These are phyloP conservation scores for Echinometra lucunter DNA, from an alignment of 53 echinoderm and acorn worm genomes.

Conservation along the genomic window DNA sequence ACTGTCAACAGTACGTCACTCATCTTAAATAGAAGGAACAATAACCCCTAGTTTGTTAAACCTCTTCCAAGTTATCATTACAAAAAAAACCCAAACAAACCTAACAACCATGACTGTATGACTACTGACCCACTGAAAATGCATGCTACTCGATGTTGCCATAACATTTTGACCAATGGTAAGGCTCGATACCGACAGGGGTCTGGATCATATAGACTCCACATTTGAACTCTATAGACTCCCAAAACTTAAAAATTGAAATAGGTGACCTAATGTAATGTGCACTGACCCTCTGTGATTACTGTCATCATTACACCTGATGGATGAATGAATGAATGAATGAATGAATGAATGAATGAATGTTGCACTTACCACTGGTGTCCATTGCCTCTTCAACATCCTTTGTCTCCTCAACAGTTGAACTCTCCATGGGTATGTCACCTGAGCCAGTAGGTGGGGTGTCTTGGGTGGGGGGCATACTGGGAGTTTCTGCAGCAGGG, in stretches of 20 bases:
- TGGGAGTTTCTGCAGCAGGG: slow-evolving; percentile 10
- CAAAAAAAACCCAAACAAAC: too few relatives aligned
- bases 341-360: background rate
- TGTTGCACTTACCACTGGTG: slow-evolving; percentile 16
- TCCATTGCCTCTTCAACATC: slow-evolving; percentile 46
- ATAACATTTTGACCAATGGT: too few relatives aligned
- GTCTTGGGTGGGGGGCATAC: slow-evolving; percentile 33
- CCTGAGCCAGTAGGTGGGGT: slow-evolving; percentile 7
- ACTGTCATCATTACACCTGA: too few relatives aligned
- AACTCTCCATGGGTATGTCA: slow-evolving; percentile 12
- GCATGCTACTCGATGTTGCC: too few relatives aligned
- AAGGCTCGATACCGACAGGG: too few relatives aligned
- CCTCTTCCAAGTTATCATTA: background rate
- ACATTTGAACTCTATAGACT: too few relatives aligned
- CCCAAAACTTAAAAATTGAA: too few relatives aligned
- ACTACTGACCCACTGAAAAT: background rate
- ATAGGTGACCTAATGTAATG: too few relatives aligned
- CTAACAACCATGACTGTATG: background rate
- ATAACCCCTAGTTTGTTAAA: background rate
- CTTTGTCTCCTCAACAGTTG: background rate
- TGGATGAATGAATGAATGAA: too few relatives aligned
- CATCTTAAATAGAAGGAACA: background rate
- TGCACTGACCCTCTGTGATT: too few relatives aligned
- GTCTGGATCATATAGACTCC: too few relatives aligned
- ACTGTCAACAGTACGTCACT: background rate